Evolutionary conservation across 2,888 invertebrate genomes (phyloP), one percentile per base, ranked within the genome.

Genomic region (Cataglyphis rosenhaueri): DNA sequence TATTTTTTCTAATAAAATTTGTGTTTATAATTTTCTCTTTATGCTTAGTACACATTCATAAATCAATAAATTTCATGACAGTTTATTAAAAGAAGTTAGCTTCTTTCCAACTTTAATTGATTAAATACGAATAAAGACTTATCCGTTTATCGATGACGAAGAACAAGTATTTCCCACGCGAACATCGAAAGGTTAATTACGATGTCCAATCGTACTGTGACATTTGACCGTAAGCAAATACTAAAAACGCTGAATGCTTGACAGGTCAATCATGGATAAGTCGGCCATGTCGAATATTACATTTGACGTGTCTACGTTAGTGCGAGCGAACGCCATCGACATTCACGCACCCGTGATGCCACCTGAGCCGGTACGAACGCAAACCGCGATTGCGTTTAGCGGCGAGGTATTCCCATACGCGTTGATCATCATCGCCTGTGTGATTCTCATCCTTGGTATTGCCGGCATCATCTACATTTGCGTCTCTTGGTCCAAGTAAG

Each of bases 401-500:
- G 96, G 96, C 89, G 97, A 97, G 84, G 97, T 98, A 10, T 97
- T 98, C 89, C 98, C 98, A 25, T 98, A 98, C 88, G 98, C 98
- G 0, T 95, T 99, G 41, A 97, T 99, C 86, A 97, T 98, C 18
- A 96, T 99, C 0, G 98, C 98, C 0, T 97, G 97, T 79, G 96
- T 99, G n/a, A 98, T 99, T 84, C 96, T 98, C 57, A 96, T 99
- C 1, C 96, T 98, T 10, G 98, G 98, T 10, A 96, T 97, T 15
- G 97, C 98, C 73, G 99, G 98, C 8, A 98, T 99, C 68, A 96
- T 98, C 74, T 98, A 99, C 93, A 98, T 99, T 84, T 98, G 98
- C 94, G 97, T 98, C 75, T 98, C 98, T 0, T 99, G 98, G 98
- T 98, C 98, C 79, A 97, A 97, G 98, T 98, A 94, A 95, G 95